Evolutionary conservation across 2,888 invertebrate genomes (phyloP), one percentile per base, ranked within the genome.

Genomic region (Acleris laterana): DNA sequence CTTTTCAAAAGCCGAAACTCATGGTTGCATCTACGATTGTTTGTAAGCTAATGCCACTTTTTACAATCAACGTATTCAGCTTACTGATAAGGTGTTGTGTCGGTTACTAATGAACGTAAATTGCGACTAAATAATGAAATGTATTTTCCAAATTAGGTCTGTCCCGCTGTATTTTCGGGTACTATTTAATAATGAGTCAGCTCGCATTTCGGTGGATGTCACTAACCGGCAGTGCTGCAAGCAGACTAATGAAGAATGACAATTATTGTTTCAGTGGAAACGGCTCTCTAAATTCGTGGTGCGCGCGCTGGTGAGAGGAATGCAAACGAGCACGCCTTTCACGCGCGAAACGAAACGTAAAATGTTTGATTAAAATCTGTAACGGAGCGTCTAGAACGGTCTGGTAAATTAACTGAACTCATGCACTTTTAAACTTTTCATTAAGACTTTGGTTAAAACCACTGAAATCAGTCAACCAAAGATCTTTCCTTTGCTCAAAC

Each of bases 201-300:
- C 9, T 16, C 17, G 16, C 5, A 20, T 17, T 49, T 49, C 11
- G 49, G 25, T 51, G 17, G n/a, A 28, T 28, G 28, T 7, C 51
- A 28, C 17, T n/a, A 25, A 11, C 42, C 17, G 6, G 38, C 38
- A 4, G 38, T 42, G 55, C 38, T 16, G 20, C 55, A 7, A 55
- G 22, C 25, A 42, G 83, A 53, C 83, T 86, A 87, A 87, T 85
- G 81, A 84, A 77, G 84, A 84, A 84, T 85, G 80, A 85, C 87
- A 84, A 87, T 87, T 84, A 87, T 87, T 84, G 83, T 80, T 85
- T 83, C 76, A 77, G 77, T 68, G 75, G 65, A 46, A 63, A 71
- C 74, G 68, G 74, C 87, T 87, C 87, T 88, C 87, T 87, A 87
- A 85, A 83, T 81, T 83, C 79, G 81, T 76, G 75, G 70, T 57